phyloP scores from a whole-genome alignment of 2,888 invertebrate species.

The Cyclophora albipunctata region DNA sequence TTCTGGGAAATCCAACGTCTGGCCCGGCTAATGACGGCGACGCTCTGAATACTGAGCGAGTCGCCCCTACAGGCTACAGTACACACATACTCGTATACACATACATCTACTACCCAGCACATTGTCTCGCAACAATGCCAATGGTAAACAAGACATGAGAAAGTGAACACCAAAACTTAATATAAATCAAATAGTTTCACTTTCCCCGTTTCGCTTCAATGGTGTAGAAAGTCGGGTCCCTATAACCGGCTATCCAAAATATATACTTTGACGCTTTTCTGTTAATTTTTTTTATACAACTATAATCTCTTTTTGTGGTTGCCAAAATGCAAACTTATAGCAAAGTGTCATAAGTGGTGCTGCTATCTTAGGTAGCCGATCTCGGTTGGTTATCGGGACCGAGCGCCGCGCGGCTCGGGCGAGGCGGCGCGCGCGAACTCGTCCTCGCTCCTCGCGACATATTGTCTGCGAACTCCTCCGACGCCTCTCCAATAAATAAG shows the following conservation, averaged over 20 bases:
- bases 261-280: neutral
- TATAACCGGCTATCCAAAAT: too few relatives aligned
- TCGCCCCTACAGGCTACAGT: slow-evolving; percentile 1
- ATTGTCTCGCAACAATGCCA: slow-evolving; percentile 3
- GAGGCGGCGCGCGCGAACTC: slow-evolving; percentile 44
- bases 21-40: slow-evolving; percentile 62
- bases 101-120: slow-evolving; percentile 17
- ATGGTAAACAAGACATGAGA: slow-evolving; percentile 6
- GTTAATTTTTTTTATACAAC: too few relatives aligned
- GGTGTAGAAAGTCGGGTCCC: slow-evolving; percentile 53
- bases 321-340: too few relatives aligned
- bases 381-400: too few relatives aligned
- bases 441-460: slow-evolving; percentile 59
- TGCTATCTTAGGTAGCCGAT: too few relatives aligned
- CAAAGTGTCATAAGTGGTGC: too few relatives aligned
- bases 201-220: slow-evolving; percentile 50
- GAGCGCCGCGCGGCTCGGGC: neutral
- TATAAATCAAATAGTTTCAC: slow-evolving; percentile 59
- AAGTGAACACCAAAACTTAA: slow-evolving; percentile 33
- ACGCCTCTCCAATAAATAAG: slow-evolving; percentile 73
- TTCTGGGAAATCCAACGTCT: slow-evolving; percentile 64
- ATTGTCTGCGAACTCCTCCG: slow-evolving; percentile 71
- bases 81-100: neutral
- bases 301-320: too few relatives aligned
- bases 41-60: slow-evolving; percentile 62